Evolutionary conservation across 92 coral and sea anemone genomes (phyloP).

Genomic region (Diadumene lineata): DNA sequence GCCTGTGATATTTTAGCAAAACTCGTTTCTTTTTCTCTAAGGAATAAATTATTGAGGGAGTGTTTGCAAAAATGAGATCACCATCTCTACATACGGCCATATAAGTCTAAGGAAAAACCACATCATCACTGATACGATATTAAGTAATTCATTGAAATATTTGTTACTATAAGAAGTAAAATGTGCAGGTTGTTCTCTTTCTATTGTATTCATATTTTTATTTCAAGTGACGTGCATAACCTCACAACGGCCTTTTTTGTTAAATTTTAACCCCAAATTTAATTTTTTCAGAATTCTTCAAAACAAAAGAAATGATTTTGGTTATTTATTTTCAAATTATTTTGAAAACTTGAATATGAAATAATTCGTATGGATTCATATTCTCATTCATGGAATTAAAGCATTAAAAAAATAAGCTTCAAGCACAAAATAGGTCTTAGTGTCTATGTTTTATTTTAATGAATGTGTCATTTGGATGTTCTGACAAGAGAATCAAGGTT

Average conservation of each 20-base stretch:
- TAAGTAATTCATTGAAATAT: neutral
- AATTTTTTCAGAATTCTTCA: too few relatives aligned
- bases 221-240: neutral
- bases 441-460: neutral
- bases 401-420: neutral
- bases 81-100: neutral
- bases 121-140: neutral
- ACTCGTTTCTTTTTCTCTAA: neutral
- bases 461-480: neutral
- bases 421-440: neutral
- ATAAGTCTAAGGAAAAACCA: neutral
- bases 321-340: too few relatives aligned
- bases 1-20: neutral
- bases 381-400: too few relatives aligned
- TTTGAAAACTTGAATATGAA: too few relatives aligned
- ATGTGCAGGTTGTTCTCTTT: neutral
- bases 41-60: slow-evolving; percentile 12
- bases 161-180: neutral
- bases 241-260: neutral
- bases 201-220: neutral
- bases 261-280: too few relatives aligned
- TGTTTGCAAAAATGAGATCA: slow-evolving; percentile 9
- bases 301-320: too few relatives aligned
- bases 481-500: neutral
- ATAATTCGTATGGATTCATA: too few relatives aligned